Evolutionary conservation across 2,113 vertebrate genomes (phyloP).

Genomic region (Donacobius atricapilla): DNA sequence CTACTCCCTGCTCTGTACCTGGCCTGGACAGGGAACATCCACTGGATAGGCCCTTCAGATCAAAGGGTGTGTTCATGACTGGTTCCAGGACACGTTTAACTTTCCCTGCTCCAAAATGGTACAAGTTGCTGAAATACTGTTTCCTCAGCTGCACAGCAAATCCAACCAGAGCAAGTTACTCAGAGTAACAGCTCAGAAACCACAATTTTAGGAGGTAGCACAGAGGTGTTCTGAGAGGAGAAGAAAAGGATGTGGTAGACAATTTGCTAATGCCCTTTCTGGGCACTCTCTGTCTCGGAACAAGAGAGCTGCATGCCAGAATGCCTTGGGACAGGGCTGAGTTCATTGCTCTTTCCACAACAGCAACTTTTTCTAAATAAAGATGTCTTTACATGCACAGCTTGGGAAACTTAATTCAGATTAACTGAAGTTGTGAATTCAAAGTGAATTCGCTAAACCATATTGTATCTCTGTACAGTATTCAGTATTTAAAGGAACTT

Average conservation of each 20-base stretch:
- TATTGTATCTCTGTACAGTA: background rate
- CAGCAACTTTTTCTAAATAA: constrained; percentile 14
- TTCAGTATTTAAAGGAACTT: constrained; percentile 2
- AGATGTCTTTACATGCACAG: background rate
- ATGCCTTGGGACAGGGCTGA: constrained; percentile 9
- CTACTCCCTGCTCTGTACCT: background rate
- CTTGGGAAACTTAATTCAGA: constrained; percentile 32
- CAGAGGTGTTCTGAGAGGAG: background rate
- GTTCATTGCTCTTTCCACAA: constrained; percentile 17
- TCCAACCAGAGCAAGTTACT: background rate
- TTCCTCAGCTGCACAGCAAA: constrained; percentile 1
- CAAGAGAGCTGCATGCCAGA: background rate
- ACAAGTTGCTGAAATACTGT: background rate
- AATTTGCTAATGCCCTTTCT: constrained; percentile 50
- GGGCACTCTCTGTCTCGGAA: background rate
- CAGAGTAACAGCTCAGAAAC: constrained; percentile 17
- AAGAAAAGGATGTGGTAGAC: constrained; percentile 50
- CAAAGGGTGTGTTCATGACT: background rate
- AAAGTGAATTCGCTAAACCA: constrained; percentile 36
- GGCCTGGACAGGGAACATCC: background rate
- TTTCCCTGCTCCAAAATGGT: background rate
- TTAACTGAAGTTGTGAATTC: constrained; percentile 14
- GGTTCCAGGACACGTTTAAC: background rate
- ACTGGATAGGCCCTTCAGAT: background rate
- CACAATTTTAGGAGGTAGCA: background rate